Base-by-base conservation (phyloP, 2,113 vertebrate species). In the Dipodomys merriami region DNA sequence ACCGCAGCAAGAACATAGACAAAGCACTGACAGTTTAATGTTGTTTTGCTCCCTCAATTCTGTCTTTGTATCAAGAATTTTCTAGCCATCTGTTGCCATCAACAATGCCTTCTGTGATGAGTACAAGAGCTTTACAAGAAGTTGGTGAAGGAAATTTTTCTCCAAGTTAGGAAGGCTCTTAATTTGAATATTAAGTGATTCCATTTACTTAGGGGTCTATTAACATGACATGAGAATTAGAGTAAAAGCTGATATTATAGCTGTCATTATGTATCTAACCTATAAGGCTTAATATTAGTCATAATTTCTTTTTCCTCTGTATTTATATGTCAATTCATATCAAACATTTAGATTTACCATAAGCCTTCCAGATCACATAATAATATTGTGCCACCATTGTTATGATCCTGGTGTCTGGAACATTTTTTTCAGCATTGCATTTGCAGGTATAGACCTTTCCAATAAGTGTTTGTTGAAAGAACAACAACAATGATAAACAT, bases 241-340 rank as follows among this genome's bases (percentile, higher is more conserved):
- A 80, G 25, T 67, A 69, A 72, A 92, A 90, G n/a, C 83, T 77
- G 33, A 80, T 69, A n/a, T 29, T 83, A 80, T 25, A 2, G 78
- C 90, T 96, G 30, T 65, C 33, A 78, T 73, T 65, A 64, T 33
- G 69, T 80, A 67, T 15, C 2, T 11, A 83, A 62, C 57, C 11
- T 71, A 69, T 92, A 18, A 82, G 57, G n/a, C 62, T 68, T 62
- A 74, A 23, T 46, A 11, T 35, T 92, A 84, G 2, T 25, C 92
- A 46, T 60, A 20, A 57, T 30, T 88, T 94, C 5, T 44, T 88
- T 96, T 83, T 20, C 85, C 22, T 78, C 81, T 64, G 23, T 86
- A 53, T 5, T 44, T 95, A 72, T 82, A 20, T 82, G n/a, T 60
- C 83, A 95, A 53, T 1, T 76, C 23, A 57, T 39, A 72, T 87